Percentiles rank a stretch among this genome's conserved stretches.
Conservation (phyloP, 2,797 vertebrate species). For the Crocidura indochinensis region DNA sequence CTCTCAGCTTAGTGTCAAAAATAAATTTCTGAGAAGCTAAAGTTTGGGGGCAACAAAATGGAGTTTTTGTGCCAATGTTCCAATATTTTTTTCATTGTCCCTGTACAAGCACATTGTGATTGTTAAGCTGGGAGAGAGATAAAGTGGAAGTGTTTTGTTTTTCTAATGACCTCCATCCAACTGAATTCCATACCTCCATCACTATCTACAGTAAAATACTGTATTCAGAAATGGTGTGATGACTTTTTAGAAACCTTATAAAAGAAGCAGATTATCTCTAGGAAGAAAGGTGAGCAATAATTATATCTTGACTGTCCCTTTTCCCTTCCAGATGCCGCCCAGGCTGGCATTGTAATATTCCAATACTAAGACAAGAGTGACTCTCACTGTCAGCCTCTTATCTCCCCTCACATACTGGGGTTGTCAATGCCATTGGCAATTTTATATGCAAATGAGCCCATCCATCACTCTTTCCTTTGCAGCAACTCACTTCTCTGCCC, state of each 20-base stretch:
- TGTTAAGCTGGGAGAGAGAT: neutral
- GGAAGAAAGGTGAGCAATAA: conserved; percentile 81
- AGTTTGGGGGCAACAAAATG: neutral
- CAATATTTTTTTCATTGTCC: neutral
- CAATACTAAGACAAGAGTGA: conserved; percentile 88
- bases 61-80: neutral
- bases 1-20: neutral
- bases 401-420: conserved; percentile 88
- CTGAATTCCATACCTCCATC: conserved; percentile 14
- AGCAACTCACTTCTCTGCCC: conserved; percentile 89
- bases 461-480: conserved; percentile 91
- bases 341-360: conserved; percentile 89
- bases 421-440: conserved; percentile 92
- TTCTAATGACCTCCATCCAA: neutral
- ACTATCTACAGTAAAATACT: neutral
- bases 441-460: conserved; percentile 93
- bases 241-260: conserved; percentile 62
- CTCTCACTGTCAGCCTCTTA: conserved; percentile 88
- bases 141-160: neutral
- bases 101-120: neutral
- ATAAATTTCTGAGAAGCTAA: neutral
- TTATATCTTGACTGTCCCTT: conserved; percentile 74
- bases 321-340: conserved; percentile 87
- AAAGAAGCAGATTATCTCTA: conserved; percentile 74
- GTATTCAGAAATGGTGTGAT: neutral